phyloP scores from a whole-genome alignment of 2,888 invertebrate genomes.

The Achlya flavicornis region DNA sequence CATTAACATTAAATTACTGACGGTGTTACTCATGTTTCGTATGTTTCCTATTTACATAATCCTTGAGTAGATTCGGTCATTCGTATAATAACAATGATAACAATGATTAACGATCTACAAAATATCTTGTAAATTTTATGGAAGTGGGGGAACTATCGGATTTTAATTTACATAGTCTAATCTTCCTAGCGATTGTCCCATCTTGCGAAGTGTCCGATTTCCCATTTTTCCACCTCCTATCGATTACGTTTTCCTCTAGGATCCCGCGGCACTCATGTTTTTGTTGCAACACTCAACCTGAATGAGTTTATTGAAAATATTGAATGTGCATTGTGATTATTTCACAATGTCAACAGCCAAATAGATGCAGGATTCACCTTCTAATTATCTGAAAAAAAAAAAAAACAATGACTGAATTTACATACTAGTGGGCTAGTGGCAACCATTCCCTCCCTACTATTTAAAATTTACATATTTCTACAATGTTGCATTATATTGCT shows the following conservation, averaged over 20 bases:
- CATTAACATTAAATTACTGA: constrained; percentile 15
- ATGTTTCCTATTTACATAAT: constrained; percentile 8
- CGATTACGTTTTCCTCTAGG: too few relatives aligned
- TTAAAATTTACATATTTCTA: background rate
- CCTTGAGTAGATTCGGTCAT: background rate
- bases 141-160: background rate
- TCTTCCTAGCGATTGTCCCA: too few relatives aligned
- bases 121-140: background rate
- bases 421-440: background rate
- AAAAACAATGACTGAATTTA: background rate
- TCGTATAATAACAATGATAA: background rate
- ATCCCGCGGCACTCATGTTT: too few relatives aligned
- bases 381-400: background rate
- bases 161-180: background rate
- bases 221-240: too few relatives aligned
- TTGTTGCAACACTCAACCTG: too few relatives aligned
- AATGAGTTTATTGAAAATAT: too few relatives aligned
- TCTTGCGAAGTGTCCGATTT: too few relatives aligned
- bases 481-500: constrained; percentile 28
- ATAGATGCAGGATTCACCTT: background rate
- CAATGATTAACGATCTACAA: background rate
- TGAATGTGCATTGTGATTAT: too few relatives aligned
- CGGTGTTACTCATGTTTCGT: constrained; percentile 9
- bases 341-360: background rate
- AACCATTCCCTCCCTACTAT: background rate